phyloP scores from a whole-genome alignment of 1,140 invertebrate genomes.

The Semibalanus balanoides region DNA sequence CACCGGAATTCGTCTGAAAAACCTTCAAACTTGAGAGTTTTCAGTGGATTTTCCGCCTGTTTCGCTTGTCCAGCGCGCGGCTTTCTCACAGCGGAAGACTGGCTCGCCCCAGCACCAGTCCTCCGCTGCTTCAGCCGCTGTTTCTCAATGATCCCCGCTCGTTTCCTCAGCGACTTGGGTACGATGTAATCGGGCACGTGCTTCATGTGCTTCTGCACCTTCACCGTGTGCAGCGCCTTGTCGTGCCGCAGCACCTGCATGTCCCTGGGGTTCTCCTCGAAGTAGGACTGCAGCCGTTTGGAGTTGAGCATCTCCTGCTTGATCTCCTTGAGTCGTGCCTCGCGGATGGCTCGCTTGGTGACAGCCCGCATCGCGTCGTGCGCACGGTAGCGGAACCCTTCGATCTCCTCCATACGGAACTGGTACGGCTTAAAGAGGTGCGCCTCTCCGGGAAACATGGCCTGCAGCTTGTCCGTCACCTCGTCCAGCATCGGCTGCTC shows the following conservation, averaged over 20 bases:
- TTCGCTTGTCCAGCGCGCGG: not conserved
- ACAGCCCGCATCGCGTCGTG: conserved; percentile 87
- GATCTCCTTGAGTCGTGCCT: conserved; percentile 90
- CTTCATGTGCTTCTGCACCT: conserved; percentile 65
- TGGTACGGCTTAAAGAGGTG: conserved; percentile 62
- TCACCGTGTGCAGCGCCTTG: conserved; percentile 73
- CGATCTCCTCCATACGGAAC: conserved; percentile 87
- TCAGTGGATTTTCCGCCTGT: not conserved
- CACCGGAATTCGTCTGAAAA: not conserved
- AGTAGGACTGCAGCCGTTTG: conserved; percentile 77
- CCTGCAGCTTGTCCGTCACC: conserved; percentile 57
- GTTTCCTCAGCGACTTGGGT: conserved; percentile 44
- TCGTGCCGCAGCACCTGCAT: conserved; percentile 78
- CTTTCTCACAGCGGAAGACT: not conserved
- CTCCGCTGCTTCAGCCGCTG: not conserved
- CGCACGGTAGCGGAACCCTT: conserved; percentile 86
- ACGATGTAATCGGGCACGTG: conserved; percentile 92
- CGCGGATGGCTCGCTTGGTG: conserved; percentile 76
- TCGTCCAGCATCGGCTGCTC: conserved; percentile 59
- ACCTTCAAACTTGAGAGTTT: not conserved
- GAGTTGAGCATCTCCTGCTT: conserved; percentile 86
- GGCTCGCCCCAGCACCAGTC: not conserved
- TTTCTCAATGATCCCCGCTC: not conserved
- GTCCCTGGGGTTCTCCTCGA: conserved; percentile 88
- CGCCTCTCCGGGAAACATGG: conserved; percentile 33